These are phyloP conservation scores for Calycopis cecrops DNA, from an alignment of 1,140 invertebrate species.

Conservation along the genomic window DNA sequence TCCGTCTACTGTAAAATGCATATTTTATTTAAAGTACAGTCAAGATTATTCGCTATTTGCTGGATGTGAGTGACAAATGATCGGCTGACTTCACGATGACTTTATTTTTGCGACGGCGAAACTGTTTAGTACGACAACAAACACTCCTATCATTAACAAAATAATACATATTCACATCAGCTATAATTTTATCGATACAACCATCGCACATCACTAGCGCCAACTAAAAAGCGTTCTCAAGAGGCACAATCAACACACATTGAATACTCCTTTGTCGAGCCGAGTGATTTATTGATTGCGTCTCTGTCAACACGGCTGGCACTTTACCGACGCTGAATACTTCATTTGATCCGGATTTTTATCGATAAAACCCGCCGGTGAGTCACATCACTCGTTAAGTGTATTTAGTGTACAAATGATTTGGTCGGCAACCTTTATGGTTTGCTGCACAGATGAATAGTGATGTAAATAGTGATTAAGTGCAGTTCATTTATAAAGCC, in stretches of 20 bases:
- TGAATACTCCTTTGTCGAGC: constrained; percentile 64
- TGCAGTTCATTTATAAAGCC: constrained; percentile 5
- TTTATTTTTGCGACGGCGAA: too few relatives aligned
- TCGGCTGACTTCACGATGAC: too few relatives aligned
- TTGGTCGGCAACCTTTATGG: constrained; percentile 37
- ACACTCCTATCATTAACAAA: too few relatives aligned
- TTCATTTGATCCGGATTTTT: constrained; percentile 74
- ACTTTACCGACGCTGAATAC: constrained; percentile 62
- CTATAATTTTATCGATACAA: constrained; percentile 31
- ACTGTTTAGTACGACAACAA: too few relatives aligned
- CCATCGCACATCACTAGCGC: constrained; percentile 39
- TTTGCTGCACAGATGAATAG: constrained; percentile 26
- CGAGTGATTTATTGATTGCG: constrained; percentile 72
- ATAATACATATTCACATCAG: constrained; percentile 28
- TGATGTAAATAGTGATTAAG: not conserved
- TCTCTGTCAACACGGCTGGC: constrained; percentile 70
- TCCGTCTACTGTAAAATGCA: too few relatives aligned
- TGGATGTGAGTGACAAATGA: too few relatives aligned
- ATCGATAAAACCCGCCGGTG: constrained; percentile 64
- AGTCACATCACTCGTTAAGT: constrained; percentile 70
- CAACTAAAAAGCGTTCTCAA: constrained; percentile 64
- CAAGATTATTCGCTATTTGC: too few relatives aligned
- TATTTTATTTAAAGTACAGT: too few relatives aligned
- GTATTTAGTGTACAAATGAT: constrained; percentile 69
- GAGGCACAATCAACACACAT: constrained; percentile 72